phyloP scores from a whole-genome alignment of 2,888 invertebrate genomes.

The Orthonevra nobilis region DNA sequence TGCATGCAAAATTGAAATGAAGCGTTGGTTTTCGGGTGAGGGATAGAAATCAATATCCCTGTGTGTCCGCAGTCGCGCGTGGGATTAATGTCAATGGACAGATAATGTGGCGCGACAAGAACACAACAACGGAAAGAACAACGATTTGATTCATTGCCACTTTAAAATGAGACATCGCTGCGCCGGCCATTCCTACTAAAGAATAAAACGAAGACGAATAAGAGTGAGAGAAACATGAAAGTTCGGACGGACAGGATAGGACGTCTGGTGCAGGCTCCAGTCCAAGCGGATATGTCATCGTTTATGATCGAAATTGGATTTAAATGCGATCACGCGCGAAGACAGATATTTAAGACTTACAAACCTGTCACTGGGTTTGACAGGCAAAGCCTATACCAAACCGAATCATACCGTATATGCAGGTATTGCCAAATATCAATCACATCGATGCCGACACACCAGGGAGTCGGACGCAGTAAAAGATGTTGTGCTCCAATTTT shows the following conservation, averaged over 20 bases:
- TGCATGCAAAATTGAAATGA: conserved; percentile 41
- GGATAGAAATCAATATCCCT: conserved; percentile 70
- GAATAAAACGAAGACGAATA: conserved; percentile 1
- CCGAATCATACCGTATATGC: conserved; percentile 35
- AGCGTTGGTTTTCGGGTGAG: conserved; percentile 54
- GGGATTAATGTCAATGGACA: conserved; percentile 71
- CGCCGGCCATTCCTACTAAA: conserved; percentile 22
- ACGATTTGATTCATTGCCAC: conserved; percentile 70
- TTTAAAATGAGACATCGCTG: conserved; percentile 67
- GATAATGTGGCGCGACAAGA: conserved; percentile 66
- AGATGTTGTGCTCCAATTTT: conserved; percentile 7
- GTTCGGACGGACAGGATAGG: background rate
- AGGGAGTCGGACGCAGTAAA: background rate
- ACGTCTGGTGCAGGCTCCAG: conserved; percentile 14
- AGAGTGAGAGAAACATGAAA: too few relatives aligned
- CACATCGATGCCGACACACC: conserved; percentile 45
- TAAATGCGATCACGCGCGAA: conserved; percentile 60
- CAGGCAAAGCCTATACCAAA: conserved; percentile 40
- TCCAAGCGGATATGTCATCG: conserved; percentile 46
- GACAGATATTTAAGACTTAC: conserved; percentile 51
- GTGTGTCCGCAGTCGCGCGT: conserved; percentile 64
- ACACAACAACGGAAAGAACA: conserved; percentile 40
- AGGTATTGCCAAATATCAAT: conserved; percentile 60
- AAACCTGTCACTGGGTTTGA: conserved; percentile 57
- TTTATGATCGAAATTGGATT: conserved; percentile 57